Percentiles rank a stretch among this genome's conserved stretches.
Evolutionary conservation across 2,113 vertebrate species (phyloP).

Genomic region (Eptatretus burgeri): DNA sequence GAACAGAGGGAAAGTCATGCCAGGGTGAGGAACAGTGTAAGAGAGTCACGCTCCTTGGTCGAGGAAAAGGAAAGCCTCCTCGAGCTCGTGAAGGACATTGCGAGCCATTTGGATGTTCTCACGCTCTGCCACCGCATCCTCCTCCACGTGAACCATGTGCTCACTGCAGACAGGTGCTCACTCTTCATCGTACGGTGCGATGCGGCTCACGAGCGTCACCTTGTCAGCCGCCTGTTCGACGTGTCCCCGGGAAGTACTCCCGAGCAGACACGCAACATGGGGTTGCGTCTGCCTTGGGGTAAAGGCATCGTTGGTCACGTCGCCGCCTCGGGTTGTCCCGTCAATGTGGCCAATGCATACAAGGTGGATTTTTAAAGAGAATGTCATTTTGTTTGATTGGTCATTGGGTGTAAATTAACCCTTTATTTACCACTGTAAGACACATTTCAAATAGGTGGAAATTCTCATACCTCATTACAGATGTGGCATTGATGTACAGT

Average conservation of each 20-base stretch:
- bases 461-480: too few relatives aligned
- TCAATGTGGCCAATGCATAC: slow-evolving; percentile 81
- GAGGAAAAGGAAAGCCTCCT: slow-evolving; percentile 23
- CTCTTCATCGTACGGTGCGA: slow-evolving; percentile 82
- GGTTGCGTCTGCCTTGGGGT: slow-evolving; percentile 79
- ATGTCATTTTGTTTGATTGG: too few relatives aligned
- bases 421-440: too few relatives aligned
- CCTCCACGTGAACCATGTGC: slow-evolving; percentile 53
- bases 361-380: slow-evolving; percentile 27
- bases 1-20: slow-evolving; percentile 19
- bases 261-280: slow-evolving; percentile 62
- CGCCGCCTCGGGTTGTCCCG: slow-evolving; percentile 47
- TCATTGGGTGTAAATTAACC: too few relatives aligned
- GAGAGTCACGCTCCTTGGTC: neutral
- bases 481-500: too few relatives aligned
- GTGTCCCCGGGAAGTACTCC: slow-evolving; percentile 78
- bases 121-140: slow-evolving; percentile 90
- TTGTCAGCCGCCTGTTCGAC: slow-evolving; percentile 66
- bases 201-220: slow-evolving; percentile 71
- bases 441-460: too few relatives aligned
- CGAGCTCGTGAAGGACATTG: slow-evolving; percentile 82
- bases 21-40: neutral
- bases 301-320: slow-evolving; percentile 94
- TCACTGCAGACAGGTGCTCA: slow-evolving; percentile 57
- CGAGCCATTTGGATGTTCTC: slow-evolving; percentile 72